These are phyloP conservation scores for Ormyrus labotus DNA, from an alignment of 2,888 invertebrate species.

Conservation along the genomic window DNA sequence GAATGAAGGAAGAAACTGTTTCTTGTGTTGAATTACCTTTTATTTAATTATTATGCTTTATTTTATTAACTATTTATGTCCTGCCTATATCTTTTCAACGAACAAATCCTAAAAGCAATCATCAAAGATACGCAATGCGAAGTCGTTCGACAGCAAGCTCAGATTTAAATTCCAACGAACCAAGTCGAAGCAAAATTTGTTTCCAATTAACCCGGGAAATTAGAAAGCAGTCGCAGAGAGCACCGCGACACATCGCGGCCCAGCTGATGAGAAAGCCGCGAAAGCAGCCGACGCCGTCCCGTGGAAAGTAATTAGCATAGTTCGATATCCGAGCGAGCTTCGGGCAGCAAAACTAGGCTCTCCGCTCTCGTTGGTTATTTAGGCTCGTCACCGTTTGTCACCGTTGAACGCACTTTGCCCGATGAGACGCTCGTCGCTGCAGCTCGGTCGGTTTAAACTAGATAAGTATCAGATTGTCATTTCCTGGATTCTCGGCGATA, in stretches of 20 bases:
- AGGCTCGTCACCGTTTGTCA: conserved; percentile 1
- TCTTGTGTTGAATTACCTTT: too few relatives aligned
- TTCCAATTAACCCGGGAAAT: not conserved
- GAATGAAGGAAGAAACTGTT: too few relatives aligned
- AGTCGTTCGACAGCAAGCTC: too few relatives aligned
- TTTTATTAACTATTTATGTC: too few relatives aligned
- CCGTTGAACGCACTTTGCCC: not conserved
- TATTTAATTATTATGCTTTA: too few relatives aligned
- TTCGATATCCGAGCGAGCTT: conserved; percentile 13
- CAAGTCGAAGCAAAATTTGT: too few relatives aligned
- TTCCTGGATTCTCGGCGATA: conserved; percentile 14
- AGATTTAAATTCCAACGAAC: too few relatives aligned
- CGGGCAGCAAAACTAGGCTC: conserved; percentile 2
- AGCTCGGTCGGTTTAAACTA: conserved; percentile 18
- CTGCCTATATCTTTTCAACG: too few relatives aligned
- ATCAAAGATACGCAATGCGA: not conserved
- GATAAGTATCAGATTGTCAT: conserved; percentile 10
- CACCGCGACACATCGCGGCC: not conserved
- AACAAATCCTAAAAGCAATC: too few relatives aligned
- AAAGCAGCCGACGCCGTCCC: conserved; percentile 21
- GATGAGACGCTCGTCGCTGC: conserved; percentile 14
- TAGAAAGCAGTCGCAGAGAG: conserved; percentile 7
- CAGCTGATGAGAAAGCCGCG: conserved; percentile 4
- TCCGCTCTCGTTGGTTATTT: not conserved
- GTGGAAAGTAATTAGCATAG: conserved; percentile 35